Evolutionary conservation across 1,140 invertebrate genomes (phyloP), one percentile per base, ranked within the genome.

Genomic region (Ceratitis capitata): DNA sequence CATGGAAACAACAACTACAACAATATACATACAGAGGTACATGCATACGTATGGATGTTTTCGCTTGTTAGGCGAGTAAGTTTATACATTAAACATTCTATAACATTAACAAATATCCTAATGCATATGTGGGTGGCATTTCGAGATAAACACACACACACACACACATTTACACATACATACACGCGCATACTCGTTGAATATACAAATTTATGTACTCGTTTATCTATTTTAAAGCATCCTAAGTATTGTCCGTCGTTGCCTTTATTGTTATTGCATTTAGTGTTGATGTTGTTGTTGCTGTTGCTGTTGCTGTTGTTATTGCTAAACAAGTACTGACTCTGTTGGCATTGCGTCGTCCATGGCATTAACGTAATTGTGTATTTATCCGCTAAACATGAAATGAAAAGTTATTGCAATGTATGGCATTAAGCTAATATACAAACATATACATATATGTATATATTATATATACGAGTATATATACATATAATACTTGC

Each of bases 351-450:
- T 12, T 26, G 69, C 39, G 39, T 47, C 42, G 35, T 78, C 69
- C 69, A 78, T 78, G 4, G 69, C 39, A 78, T 83, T 83, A 83
- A 53, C 47, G 82, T 83, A 83, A 83, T 83, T 83, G 82, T 35
- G 49, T 53, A 83, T 83, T 83, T 83, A 83, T 83, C 82, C 49
- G 82, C 49, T 83, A 53, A 83, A 83, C 82, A 53, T 49, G 49
- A 83, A 83, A 83, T 83, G 82, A 83, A 83, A 83, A 83, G 49
- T 83, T 83, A 83, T 83, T 83, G 82, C 82, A 83, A 32, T n/a
- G 49, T 53, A 83, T 83, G 26, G 29, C 49, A 83, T 83, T 83
- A 83, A 83, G 45, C 47, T 83, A 83, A 49, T 83, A 32, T 83
- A 83, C 82, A n/a, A n/a, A n/a, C n/a, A n/a, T n/a, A n/a, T n/a